These are phyloP conservation scores for Physocephala rufipes DNA, from an alignment of 2,888 invertebrate genomes.

Conservation along the genomic window DNA sequence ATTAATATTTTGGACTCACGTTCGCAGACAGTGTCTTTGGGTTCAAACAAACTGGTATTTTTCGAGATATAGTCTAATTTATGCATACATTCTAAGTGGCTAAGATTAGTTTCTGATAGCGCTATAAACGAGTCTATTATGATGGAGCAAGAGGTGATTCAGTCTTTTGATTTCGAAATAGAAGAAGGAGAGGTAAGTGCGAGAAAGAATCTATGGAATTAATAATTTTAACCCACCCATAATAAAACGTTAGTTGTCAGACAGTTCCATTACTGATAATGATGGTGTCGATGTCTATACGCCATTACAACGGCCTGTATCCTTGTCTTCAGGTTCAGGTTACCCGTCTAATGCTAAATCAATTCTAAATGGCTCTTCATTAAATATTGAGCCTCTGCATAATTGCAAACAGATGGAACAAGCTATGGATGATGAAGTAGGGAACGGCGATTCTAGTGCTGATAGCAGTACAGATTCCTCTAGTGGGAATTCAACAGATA, in stretches of 20 bases:
- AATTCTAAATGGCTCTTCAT: slow-evolving; percentile 38
- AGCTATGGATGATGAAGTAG: slow-evolving; percentile 42
- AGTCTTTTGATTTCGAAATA: slow-evolving; percentile 71
- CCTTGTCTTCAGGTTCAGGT: slow-evolving; percentile 35
- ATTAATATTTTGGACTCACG: too few relatives aligned
- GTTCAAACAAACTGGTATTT: too few relatives aligned
- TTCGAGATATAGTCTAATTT: too few relatives aligned
- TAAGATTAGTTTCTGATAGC: too few relatives aligned
- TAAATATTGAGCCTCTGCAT: slow-evolving; percentile 32
- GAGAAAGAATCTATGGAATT: background rate
- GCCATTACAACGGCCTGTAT: slow-evolving; percentile 59
- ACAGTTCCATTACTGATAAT: slow-evolving; percentile 51
- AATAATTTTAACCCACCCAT: slow-evolving; percentile 7
- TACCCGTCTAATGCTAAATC: slow-evolving; percentile 29
- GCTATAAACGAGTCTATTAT: slow-evolving; percentile 28
- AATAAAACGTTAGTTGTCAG: slow-evolving; percentile 54
- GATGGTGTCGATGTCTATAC: slow-evolving; percentile 58
- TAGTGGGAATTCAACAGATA: slow-evolving; percentile 60
- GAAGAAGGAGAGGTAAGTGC: slow-evolving; percentile 75
- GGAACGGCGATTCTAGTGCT: slow-evolving; percentile 37
- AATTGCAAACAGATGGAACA: slow-evolving; percentile 29
- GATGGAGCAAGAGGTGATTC: slow-evolving; percentile 71
- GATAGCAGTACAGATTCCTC: slow-evolving; percentile 53
- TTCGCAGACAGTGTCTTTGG: too few relatives aligned
- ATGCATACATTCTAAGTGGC: too few relatives aligned